These are phyloP conservation scores for Mycalesis mineus DNA, from an alignment of 2,888 invertebrate species.

Conservation along the genomic window DNA sequence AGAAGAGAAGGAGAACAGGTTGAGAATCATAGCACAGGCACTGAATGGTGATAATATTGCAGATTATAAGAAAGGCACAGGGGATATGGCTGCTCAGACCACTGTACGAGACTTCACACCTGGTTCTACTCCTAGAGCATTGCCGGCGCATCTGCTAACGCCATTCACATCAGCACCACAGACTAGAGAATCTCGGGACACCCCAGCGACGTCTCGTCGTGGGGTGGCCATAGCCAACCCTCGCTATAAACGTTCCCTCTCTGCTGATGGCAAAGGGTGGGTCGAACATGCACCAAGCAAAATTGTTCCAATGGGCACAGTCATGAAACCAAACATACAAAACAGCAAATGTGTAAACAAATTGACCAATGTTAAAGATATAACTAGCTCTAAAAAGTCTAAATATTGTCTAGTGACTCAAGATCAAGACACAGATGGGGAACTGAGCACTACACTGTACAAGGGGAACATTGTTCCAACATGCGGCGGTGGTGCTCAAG, in stretches of 20 bases:
- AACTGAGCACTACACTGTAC: conserved; percentile 93
- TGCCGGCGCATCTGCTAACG: conserved; percentile 65
- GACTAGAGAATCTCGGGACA: conserved; percentile 54
- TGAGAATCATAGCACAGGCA: conserved; percentile 65
- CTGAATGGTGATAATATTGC: conserved; percentile 47
- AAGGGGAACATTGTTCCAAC: conserved; percentile 97
- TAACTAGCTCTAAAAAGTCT: conserved; percentile 83
- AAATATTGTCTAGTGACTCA: conserved; percentile 97
- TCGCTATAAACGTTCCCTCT: conserved; percentile 88
- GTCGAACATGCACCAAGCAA: conserved; percentile 91
- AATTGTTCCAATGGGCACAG: conserved; percentile 90
- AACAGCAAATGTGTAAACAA: conserved; percentile 91
- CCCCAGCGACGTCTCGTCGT: conserved; percentile 65
- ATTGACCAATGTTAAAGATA: conserved; percentile 86
- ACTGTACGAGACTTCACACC: conserved; percentile 60
- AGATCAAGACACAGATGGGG: conserved; percentile 93
- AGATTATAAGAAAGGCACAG: conserved; percentile 38
- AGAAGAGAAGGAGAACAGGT: conserved; percentile 68
- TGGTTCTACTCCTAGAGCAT: conserved; percentile 64
- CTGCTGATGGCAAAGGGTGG: conserved; percentile 88
- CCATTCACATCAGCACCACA: conserved; percentile 58
- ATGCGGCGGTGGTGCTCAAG: conserved; percentile 95
- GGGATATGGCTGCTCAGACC: conserved; percentile 61
- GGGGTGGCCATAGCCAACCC: conserved; percentile 84
- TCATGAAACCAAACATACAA: conserved; percentile 90